phyloP scores from a whole-genome alignment of 1,140 invertebrate species.

The Drosophila tsacasi region DNA sequence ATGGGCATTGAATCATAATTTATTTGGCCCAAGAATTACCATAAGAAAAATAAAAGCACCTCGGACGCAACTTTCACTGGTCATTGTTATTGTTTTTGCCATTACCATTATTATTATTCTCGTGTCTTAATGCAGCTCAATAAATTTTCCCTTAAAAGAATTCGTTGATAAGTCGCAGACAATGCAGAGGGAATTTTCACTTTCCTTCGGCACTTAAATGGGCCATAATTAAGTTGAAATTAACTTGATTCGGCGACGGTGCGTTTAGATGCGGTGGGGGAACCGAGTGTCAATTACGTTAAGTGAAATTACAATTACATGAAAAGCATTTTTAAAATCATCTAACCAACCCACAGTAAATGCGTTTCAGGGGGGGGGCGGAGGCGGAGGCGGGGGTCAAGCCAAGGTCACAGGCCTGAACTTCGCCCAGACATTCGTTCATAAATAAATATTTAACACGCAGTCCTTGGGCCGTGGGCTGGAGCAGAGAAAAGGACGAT shows the following conservation, averaged over 20 bases:
- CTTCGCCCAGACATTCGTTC: constrained; percentile 47
- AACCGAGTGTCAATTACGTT: constrained; percentile 66
- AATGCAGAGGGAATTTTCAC: constrained; percentile 65
- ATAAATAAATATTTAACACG: constrained; percentile 64
- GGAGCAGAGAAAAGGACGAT: constrained; percentile 9
- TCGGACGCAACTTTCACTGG: constrained; percentile 66
- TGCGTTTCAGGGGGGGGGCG: background rate
- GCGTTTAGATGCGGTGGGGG: constrained; percentile 24
- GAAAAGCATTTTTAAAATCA: constrained; percentile 61
- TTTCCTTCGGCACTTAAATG: constrained; percentile 46
- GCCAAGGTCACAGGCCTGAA: constrained; percentile 40
- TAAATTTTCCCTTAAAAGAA: constrained; percentile 61
- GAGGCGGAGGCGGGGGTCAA: constrained; percentile 5
- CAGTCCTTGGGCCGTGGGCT: constrained; percentile 35
- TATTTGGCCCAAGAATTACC: constrained; percentile 62
- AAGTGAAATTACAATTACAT: constrained; percentile 75
- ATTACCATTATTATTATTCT: constrained; percentile 39
- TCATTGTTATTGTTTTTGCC: constrained; percentile 60
- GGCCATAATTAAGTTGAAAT: constrained; percentile 66
- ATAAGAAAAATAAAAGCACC: constrained; percentile 42
- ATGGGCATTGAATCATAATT: constrained; percentile 50
- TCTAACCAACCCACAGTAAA: constrained; percentile 30
- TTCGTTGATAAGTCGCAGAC: constrained; percentile 51
- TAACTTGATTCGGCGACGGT: constrained; percentile 40
- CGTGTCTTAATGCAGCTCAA: constrained; percentile 54